Evolutionary conservation across 30 jellyfish, hydroid and myxozoan genomes (phyloP).

Genomic region (Pelagia noctiluca): DNA sequence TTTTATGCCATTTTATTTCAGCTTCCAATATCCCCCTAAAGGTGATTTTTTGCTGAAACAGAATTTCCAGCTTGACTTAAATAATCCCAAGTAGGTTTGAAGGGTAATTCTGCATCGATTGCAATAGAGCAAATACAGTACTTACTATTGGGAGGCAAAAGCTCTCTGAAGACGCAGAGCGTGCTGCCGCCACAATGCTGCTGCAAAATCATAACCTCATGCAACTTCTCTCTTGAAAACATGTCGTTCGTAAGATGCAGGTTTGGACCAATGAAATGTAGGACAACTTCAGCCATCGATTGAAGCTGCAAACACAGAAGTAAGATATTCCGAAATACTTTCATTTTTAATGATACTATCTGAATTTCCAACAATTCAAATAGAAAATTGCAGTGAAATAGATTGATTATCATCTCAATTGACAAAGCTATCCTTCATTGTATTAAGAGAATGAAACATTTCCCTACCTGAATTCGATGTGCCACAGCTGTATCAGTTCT

Average conservation of each 20-base stretch:
- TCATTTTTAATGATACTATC: no score
- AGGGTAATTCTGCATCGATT: no score
- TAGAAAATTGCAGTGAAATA: no score
- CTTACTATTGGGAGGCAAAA: conserved; percentile 89
- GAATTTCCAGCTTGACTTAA: no score
- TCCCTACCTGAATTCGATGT: conserved; percentile 84
- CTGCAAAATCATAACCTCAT: conserved; percentile 85
- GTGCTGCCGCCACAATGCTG: conserved; percentile 99
- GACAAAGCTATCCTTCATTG: no score
- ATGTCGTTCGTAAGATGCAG: conserved; percentile 68
- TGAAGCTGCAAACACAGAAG: conserved; percentile 72
- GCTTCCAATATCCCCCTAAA: no score
- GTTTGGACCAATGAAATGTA: conserved; percentile 84
- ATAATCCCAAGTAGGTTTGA: no score
- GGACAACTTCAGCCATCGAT: conserved; percentile 95
- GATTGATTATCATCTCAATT: no score
- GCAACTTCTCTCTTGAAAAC: conserved; percentile 67
- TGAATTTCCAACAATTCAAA: no score
- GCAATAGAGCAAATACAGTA: background rate
- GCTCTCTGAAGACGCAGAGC: conserved; percentile 86
- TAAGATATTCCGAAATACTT: background rate
- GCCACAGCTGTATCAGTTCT: conserved; percentile 83
- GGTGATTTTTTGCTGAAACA: no score
- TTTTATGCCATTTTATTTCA: no score
- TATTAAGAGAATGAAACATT: no score